phyloP scores from a whole-genome alignment of 2,113 vertebrate genomes.

The Coryphaenoides rupestris region DNA sequence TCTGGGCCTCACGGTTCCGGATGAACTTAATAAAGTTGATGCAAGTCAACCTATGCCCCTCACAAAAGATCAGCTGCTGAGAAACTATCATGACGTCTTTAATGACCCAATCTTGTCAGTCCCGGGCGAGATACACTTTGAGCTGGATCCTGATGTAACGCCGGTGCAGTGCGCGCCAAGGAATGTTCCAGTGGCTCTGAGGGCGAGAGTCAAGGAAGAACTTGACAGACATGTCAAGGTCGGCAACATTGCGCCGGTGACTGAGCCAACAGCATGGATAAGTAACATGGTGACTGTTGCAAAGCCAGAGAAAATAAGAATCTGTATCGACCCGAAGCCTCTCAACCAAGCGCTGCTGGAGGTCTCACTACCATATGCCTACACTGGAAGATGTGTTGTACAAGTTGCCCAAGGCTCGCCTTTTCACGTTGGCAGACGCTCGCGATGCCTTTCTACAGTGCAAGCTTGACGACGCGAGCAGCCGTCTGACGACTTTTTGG shows the following conservation, averaged over 20 bases:
- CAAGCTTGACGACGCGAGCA: too few species aligned
- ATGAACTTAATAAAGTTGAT: not conserved
- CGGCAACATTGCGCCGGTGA: not conserved
- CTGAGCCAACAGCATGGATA: not conserved
- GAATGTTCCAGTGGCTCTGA: not conserved
- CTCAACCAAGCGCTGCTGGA: not conserved
- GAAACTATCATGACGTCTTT: not conserved
- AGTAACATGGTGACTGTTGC: not conserved
- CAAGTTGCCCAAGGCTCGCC: conserved; percentile 1
- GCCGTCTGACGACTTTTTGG: too few species aligned
- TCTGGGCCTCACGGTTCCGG: not conserved
- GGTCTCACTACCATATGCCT: conserved; percentile 1
- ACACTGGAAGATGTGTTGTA: not conserved
- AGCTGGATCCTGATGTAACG: not conserved
- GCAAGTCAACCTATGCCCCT: not conserved
- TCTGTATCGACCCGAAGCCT: not conserved
- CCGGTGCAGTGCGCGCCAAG: not conserved
- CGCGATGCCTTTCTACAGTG: too few species aligned
- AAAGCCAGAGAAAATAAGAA: not conserved
- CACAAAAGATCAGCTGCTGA: not conserved
- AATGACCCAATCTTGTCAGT: not conserved
- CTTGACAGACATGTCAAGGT: not conserved
- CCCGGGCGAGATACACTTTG: not conserved
- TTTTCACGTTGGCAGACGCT: too few species aligned
- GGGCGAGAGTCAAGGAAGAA: not conserved